Evolutionary conservation across 2,888 invertebrate genomes (phyloP).

Genomic region (Quadroppia sp.): DNA sequence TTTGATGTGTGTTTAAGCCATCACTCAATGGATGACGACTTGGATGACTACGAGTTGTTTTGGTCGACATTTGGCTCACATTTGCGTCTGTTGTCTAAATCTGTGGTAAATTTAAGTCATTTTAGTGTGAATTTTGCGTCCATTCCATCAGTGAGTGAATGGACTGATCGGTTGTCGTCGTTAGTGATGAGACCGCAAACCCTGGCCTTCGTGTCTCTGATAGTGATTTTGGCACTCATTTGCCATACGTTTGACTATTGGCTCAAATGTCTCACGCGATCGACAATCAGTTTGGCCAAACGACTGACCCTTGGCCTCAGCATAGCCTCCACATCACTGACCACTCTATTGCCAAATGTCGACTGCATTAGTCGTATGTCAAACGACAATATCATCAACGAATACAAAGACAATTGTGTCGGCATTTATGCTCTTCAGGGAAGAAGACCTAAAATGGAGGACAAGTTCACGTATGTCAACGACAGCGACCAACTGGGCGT

Average conservation of each 20-base stretch:
- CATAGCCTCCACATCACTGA: neutral
- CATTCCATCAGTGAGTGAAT: conserved; percentile 59
- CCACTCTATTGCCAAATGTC: conserved; percentile 33
- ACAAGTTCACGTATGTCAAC: conserved; percentile 70
- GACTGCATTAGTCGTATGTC: neutral
- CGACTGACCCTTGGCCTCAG: neutral
- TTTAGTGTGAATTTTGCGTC: conserved; percentile 66
- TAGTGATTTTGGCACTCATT: conserved; percentile 58
- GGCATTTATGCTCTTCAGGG: conserved; percentile 89
- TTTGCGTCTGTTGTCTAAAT: conserved; percentile 76
- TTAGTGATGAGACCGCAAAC: conserved; percentile 74
- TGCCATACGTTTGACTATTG: conserved; percentile 45
- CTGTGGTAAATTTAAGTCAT: conserved; percentile 64
- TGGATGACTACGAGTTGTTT: conserved; percentile 73
- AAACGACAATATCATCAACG: conserved; percentile 62
- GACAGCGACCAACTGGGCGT: conserved; percentile 59
- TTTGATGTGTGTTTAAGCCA: neutral
- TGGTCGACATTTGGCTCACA: conserved; percentile 82
- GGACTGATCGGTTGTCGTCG: neutral
- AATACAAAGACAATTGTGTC: conserved; percentile 65
- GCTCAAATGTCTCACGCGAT: conserved; percentile 35
- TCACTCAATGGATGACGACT: conserved; percentile 83
- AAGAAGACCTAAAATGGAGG: conserved; percentile 85
- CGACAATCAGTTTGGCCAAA: conserved; percentile 1
- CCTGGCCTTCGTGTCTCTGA: conserved; percentile 65